Evolutionary conservation across 2,888 invertebrate species (phyloP), one percentile per base, ranked within the genome.

Genomic region (Gastrophysa polygoni): DNA sequence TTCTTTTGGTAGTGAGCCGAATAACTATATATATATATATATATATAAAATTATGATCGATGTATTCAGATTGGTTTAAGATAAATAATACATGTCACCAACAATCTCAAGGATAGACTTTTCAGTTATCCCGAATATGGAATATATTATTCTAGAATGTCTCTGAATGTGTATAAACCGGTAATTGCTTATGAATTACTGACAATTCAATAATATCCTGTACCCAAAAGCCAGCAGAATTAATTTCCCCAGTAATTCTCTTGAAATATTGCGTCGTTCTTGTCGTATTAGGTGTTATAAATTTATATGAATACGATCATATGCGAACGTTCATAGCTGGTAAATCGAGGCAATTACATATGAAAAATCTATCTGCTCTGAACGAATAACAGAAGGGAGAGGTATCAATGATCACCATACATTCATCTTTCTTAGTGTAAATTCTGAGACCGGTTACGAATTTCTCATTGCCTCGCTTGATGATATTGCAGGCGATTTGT

Each of bases 231-330:
- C 7, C 11, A 14, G n/a, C 14, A 14, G 14, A 38, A 52, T 52
- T 24, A 52, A 52, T 52, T 52, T 51, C 6, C 20, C 21, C 16
- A n/a, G n/a, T 16, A n/a, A 52, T 48, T 24, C 34, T 4, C n/a
- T n/a, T n/a, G 38, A 52, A 17, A 52, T 52, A 52, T 51, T 2
- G 20, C 38, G 14, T 14, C 17, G 38, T 52, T 38, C 38, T 20
- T 52, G 52, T 52, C 52, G 21, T n/a, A 52, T 38, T 52, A 52
- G 38, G 14, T 5, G 38, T 52, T 52, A 52, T 52, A 38, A 20
- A 52, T 52, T 34, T 18, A 52, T 20, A 38, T 38, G 21, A 52
- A 38, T 52, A n/a, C 38, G 38, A 11, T 38, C 14, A 38, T 38
- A n/a, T 38, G 14, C 38, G 38, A 38, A 38, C 38, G 38, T 38